Conservation (phyloP, 2,888 invertebrate genomes). For the Rutpela maculata region DNA sequence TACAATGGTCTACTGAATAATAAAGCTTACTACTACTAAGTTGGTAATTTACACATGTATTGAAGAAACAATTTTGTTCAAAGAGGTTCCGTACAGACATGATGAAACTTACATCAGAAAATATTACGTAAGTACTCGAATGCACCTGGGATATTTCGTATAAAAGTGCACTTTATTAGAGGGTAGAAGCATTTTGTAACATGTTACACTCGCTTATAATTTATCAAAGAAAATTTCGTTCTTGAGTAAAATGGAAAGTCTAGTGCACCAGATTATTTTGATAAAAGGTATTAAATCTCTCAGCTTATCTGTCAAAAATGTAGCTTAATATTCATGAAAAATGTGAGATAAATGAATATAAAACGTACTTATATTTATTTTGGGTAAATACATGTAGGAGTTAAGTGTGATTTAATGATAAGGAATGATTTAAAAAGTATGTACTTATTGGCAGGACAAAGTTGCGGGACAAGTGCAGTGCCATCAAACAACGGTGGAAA, state of each 20-base stretch:
- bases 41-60: too few species aligned
- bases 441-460: neutral
- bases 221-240: neutral
- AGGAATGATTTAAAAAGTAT: neutral
- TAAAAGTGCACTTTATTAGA: constrained; percentile 3
- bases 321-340: neutral
- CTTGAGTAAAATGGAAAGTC: neutral
- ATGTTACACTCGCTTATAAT: neutral
- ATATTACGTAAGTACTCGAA: neutral
- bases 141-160: neutral
- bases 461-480: neutral
- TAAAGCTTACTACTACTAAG: too few species aligned
- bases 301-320: neutral
- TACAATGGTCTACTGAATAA: too few species aligned
- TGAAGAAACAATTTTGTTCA: too few species aligned
- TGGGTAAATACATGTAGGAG: neutral
- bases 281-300: neutral
- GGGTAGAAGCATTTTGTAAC: neutral
- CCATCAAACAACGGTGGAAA: too few species aligned
- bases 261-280: neutral
- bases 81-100: too few species aligned
- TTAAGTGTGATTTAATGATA: neutral
- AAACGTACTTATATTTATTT: neutral
- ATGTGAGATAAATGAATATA: neutral
- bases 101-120: neutral